Base-by-base conservation (phyloP, 2,888 invertebrate species). In the Drosophila aldrichi region DNA sequence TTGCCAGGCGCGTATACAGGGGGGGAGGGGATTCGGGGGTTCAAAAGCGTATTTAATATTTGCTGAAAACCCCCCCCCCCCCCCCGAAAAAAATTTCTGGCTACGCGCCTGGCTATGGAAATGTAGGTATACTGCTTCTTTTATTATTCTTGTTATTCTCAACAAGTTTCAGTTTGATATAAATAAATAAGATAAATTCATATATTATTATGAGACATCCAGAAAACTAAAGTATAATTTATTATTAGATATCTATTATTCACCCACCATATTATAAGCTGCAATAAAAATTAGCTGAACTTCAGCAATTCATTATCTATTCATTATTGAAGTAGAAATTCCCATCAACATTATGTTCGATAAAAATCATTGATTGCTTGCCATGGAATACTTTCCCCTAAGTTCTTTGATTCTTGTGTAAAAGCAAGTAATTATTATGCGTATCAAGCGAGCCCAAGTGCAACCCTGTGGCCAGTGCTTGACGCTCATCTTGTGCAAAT, bases 381-480 rank as follows among this genome's bases (percentile, higher is more conserved):
- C 29, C 36, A 25, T 25, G 34, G 36, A 44, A 43, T 38, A 44
- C 22, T 22, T 43, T 22, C 2, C 38, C n/a, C 48, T 14, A 38
- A 58, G 25, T 22, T 44, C 29, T n/a, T 34, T 32, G 40, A 41
- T 40, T 63, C 43, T 63, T 58, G 48, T 49, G 29, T 49, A 52
- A 48, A 38, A 48, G 36, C 22, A 61, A 55, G 68, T 57, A 68
- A 68, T 63, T 72, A 48, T 52, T 69, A 62, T 74, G 46, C 74
- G 59, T 48, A 41, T 59, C 32, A 41, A 44, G 59, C 48, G 46
- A 55, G 14, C 52, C 58, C 9, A 67, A 62, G 67, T 55, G 57
- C 64, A 74, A 60, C 70, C 72, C 72, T 73, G 44, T 73, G 70
- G 25, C 38, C 67, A 79, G 48, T 52, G 38, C 72, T 70, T 61